These are phyloP conservation scores for Xiphias gladius DNA, from an alignment of 2,113 vertebrate genomes.

Conservation along the genomic window DNA sequence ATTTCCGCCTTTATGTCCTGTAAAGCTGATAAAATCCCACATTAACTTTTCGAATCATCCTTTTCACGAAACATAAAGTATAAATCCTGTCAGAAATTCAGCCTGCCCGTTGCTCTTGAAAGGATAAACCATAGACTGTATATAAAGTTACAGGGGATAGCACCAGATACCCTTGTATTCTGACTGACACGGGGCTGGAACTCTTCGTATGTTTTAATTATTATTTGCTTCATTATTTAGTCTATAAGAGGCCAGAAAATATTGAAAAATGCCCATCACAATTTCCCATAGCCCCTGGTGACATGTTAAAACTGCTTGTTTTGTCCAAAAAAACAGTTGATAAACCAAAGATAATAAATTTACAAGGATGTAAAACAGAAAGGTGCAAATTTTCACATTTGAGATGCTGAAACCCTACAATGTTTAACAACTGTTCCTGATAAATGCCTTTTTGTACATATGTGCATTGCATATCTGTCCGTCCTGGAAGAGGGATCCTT, in stretches of 20 bases:
- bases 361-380: not conserved
- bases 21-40: not conserved
- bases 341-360: no score
- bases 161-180: no score
- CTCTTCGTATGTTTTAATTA: not conserved
- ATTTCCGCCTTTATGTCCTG: not conserved
- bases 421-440: no score
- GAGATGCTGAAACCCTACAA: not conserved
- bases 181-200: not conserved
- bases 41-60: conserved; percentile 5
- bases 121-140: not conserved
- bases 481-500: no score
- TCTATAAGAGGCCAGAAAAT: conserved; percentile 4
- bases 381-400: not conserved
- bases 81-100: conserved; percentile 5
- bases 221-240: not conserved
- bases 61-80: not conserved
- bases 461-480: no score
- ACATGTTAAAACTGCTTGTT: not conserved
- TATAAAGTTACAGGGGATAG: not conserved
- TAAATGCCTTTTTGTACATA: no score
- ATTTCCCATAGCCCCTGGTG: not conserved
- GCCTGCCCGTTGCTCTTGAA: not conserved
- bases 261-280: not conserved
- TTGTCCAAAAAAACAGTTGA: not conserved